Conservation (phyloP, 2,888 invertebrate species). For the Diogma glabrata region DNA sequence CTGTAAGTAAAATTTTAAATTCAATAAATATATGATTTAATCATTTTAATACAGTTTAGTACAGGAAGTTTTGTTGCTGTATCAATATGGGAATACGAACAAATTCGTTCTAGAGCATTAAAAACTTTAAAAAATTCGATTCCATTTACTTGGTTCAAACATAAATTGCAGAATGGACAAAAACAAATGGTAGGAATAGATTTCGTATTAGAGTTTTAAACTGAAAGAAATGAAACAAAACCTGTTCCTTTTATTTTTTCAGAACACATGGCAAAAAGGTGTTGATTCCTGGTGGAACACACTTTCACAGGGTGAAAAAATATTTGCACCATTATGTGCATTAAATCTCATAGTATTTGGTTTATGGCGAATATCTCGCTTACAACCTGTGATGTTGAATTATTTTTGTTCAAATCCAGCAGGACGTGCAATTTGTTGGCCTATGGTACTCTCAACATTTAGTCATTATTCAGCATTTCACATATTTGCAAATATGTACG, state of each 20-base stretch:
- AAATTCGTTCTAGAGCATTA: conserved; percentile 16
- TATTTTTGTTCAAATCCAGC: conserved; percentile 79
- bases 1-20: conserved; percentile 9
- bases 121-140: conserved; percentile 14
- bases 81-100: conserved; percentile 84
- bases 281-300: conserved; percentile 50
- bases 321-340: conserved; percentile 69
- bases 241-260: conserved; percentile 8
- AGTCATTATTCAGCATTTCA: conserved; percentile 84
- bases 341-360: conserved; percentile 68
- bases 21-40: not conserved
- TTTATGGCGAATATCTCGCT: conserved; percentile 64
- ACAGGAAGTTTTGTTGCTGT: conserved; percentile 60
- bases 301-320: conserved; percentile 59
- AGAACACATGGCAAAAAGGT: conserved; percentile 13
- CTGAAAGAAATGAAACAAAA: too few species aligned
- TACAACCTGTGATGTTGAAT: conserved; percentile 62
- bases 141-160: conserved; percentile 38
- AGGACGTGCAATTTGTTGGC: conserved; percentile 62
- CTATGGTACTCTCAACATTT: conserved; percentile 90
- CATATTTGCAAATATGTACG: conserved; percentile 91
- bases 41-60: conserved; percentile 41
- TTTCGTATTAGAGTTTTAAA: not conserved
- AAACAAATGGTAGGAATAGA: not conserved
- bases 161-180: conserved; percentile 20